phyloP scores from a whole-genome alignment of 2,113 vertebrate species.

The Tricholaema leucomelas region DNA sequence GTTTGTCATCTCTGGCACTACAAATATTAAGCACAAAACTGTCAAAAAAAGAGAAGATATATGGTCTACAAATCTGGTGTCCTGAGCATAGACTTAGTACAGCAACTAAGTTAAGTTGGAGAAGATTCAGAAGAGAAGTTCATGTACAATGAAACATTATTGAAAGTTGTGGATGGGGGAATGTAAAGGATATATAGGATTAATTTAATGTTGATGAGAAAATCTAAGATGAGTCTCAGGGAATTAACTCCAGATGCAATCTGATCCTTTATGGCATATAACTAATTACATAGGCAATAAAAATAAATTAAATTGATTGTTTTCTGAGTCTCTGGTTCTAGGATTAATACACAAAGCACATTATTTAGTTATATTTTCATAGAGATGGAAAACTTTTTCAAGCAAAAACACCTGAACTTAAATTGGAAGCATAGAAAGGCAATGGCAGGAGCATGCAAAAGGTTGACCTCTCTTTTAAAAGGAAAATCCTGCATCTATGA shows the following conservation, averaged over 20 bases:
- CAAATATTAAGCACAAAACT: background rate
- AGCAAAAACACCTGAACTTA: background rate
- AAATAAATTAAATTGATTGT: slow-evolving; percentile 51
- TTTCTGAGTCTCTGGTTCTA: slow-evolving; percentile 11
- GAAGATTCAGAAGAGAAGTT: background rate
- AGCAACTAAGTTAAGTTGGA: background rate
- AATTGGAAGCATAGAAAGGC: background rate
- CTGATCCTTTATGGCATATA: slow-evolving; percentile 62
- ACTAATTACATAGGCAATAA: slow-evolving; percentile 57
- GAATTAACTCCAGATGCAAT: slow-evolving; percentile 56
- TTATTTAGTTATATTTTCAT: background rate
- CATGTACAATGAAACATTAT: background rate
- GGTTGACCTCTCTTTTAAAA: background rate
- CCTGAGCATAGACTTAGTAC: background rate
- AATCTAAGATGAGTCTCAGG: slow-evolving; percentile 13
- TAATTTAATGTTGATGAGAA: slow-evolving; percentile 53
- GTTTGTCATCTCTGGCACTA: background rate
- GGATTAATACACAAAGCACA: background rate
- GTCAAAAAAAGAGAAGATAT: background rate
- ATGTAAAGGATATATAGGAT: slow-evolving; percentile 34
- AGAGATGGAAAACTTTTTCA: background rate
- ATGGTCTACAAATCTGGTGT: background rate
- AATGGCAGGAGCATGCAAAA: background rate
- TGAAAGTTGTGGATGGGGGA: background rate
- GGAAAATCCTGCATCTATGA: background rate